A percentile compares a stretch with the other conserved stretches of the same genome.
phyloP scores from a whole-genome alignment of 2,113 vertebrate genomes.

The Crotophaga sulcirostris region DNA sequence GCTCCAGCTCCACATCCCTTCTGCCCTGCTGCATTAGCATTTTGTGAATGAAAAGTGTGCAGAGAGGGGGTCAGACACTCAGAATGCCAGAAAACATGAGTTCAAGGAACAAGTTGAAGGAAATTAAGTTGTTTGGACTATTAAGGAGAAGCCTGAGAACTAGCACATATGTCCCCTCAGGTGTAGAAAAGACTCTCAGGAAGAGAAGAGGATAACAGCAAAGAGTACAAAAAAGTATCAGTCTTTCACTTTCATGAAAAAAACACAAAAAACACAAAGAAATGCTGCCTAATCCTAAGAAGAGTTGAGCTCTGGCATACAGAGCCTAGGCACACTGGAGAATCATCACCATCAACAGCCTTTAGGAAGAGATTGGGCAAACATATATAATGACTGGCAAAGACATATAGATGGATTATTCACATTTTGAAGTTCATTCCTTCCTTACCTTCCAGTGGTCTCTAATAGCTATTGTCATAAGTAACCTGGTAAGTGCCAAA shows the following conservation, averaged over 20 bases:
- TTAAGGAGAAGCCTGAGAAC: not conserved
- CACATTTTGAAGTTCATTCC: not conserved
- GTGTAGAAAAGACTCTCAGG: not conserved
- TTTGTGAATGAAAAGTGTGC: not conserved
- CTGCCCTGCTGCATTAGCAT: not conserved
- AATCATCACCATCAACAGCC: not conserved
- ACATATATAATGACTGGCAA: not conserved
- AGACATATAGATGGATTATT: not conserved
- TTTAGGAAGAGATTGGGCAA: not conserved
- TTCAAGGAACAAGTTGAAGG: not conserved
- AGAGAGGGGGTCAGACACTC: not conserved
- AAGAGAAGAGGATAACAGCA: not conserved
- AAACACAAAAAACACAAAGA: not conserved
- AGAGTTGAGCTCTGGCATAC: not conserved
- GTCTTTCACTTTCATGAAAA: not conserved
- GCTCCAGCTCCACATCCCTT: not conserved
- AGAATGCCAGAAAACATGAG: not conserved
- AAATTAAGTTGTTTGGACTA: fast-evolving
- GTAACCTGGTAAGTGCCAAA: not conserved
- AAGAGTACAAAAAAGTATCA: not conserved
- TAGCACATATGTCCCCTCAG: not conserved
- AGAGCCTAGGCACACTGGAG: not conserved
- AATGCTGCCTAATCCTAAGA: not conserved
- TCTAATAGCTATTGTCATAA: not conserved
- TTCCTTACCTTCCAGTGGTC: not conserved